These are phyloP conservation scores for Oxygymnocypris stewartii DNA, from an alignment of 2,113 vertebrate genomes.

Conservation along the genomic window DNA sequence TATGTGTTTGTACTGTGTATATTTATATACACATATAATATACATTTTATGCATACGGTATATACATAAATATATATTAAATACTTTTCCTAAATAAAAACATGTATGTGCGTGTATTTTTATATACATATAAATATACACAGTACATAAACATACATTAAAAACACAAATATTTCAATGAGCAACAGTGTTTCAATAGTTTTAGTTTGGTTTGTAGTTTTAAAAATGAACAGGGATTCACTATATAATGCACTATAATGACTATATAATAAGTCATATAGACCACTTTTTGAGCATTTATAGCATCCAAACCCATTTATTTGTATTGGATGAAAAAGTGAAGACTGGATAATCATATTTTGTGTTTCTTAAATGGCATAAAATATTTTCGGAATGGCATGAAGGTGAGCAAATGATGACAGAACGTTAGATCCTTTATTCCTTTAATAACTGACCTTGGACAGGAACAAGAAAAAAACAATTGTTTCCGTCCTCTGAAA, in stretches of 20 bases:
- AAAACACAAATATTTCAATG: not conserved
- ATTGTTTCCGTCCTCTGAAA: not conserved
- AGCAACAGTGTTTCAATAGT: not conserved
- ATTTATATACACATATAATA: no score
- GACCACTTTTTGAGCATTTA: not conserved
- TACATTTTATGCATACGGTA: no score
- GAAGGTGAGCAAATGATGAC: not conserved
- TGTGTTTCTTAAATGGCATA: not conserved
- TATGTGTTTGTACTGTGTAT: no score
- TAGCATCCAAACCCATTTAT: not conserved
- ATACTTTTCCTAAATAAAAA: no score
- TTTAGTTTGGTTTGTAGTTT: not conserved
- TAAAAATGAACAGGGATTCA: not conserved
- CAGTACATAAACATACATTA: no score
- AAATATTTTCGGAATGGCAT: not conserved
- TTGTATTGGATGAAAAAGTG: not conserved
- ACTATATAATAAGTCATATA: not conserved
- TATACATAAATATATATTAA: no score
- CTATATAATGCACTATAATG: not conserved
- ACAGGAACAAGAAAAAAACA: not conserved
- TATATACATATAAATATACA: no score
- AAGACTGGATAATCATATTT: not conserved
- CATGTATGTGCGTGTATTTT: no score
- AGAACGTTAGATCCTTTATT: not conserved
- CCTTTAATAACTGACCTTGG: not conserved